Conservation (phyloP, 2,888 invertebrate species). For the Lamellibrachia satsuma region DNA sequence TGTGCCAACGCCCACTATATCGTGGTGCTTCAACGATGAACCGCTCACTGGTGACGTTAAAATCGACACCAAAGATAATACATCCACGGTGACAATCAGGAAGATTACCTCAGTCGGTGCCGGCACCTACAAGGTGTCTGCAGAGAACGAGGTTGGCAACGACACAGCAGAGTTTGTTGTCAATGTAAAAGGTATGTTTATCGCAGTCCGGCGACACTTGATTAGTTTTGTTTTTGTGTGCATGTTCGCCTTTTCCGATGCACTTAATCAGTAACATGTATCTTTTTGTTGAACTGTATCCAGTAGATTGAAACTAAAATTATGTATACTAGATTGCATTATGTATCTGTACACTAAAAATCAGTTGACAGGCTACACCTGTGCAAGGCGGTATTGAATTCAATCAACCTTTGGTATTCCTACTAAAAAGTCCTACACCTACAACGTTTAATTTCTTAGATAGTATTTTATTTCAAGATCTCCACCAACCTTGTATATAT, state of each 20-base stretch:
- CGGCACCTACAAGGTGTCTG: conserved; percentile 85
- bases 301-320: background rate
- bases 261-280: background rate
- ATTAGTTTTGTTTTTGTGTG: background rate
- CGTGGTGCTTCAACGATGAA: conserved; percentile 39
- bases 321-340: background rate
- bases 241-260: background rate
- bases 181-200: conserved; percentile 69
- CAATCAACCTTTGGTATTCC: too few relatives aligned
- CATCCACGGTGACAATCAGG: conserved; percentile 37
- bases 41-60: conserved; percentile 24
- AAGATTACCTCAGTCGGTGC: conserved; percentile 81
- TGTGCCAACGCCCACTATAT: conserved; percentile 40
- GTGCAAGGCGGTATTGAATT: too few relatives aligned
- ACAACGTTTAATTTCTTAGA: too few relatives aligned
- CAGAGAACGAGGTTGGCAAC: conserved; percentile 82
- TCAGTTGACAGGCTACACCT: too few relatives aligned
- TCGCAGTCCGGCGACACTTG: background rate
- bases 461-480: too few relatives aligned
- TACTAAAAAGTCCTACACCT: too few relatives aligned
- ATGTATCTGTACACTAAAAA: background rate
- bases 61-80: conserved; percentile 39
- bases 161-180: conserved; percentile 75
- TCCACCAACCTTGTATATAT: background rate
- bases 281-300: background rate